Conservation (phyloP, 2,113 vertebrate species). For the Hystrix cristata region DNA sequence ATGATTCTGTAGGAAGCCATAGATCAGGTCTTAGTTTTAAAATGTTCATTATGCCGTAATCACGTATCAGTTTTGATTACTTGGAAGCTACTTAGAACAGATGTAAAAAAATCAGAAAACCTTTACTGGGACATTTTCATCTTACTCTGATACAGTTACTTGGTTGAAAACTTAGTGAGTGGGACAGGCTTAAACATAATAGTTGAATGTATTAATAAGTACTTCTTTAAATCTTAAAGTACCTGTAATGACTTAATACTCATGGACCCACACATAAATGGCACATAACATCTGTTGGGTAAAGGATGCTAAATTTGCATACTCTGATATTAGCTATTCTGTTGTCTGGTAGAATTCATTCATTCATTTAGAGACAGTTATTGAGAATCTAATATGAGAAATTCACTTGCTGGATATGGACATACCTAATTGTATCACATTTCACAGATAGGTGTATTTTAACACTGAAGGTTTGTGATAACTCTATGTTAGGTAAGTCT, state of each 20-base stretch:
- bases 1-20: slow-evolving; percentile 1
- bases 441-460: neutral
- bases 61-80: neutral
- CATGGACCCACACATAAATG: neutral
- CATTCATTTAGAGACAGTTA: neutral
- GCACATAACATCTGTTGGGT: neutral
- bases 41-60: neutral
- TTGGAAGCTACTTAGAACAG: neutral
- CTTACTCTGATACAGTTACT: neutral
- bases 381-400: neutral
- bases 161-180: neutral
- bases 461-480: neutral
- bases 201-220: neutral
- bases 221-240: neutral
- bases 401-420: neutral
- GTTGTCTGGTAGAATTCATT: slow-evolving; percentile 15
- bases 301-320: neutral
- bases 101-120: neutral
- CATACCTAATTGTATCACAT: neutral
- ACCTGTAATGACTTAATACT: slow-evolving; percentile 4
- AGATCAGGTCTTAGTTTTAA: slow-evolving; percentile 10
- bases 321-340: neutral
- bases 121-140: neutral
- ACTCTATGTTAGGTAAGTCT: neutral
- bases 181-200: neutral